Base-by-base conservation (phyloP, 2,888 invertebrate species). In the Eilema depressum region DNA sequence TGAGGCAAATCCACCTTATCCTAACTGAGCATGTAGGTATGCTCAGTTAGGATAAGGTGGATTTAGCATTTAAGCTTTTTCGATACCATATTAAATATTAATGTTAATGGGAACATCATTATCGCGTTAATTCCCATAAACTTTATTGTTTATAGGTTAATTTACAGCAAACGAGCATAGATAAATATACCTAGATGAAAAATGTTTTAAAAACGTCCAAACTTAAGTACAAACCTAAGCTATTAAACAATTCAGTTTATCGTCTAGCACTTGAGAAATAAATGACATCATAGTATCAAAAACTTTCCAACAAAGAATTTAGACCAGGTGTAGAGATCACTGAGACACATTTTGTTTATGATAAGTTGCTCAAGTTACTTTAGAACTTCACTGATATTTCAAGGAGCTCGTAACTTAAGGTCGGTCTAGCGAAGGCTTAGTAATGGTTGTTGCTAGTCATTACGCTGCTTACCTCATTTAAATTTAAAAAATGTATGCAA, bases 361-460 rank as follows among this genome's bases (percentile, higher is more conserved):
- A 41, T 25, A 41, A 41, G 41, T 65, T 30, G 20, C 47, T 53
- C 37, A 14, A 30, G 53, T 12, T 28, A 56, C 64, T 65, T 30
- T 1, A 56, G 53, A 28, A 23, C 53, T 65, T 30, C 53, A 65
- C 53, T 65, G 23, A 30, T 65, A 65, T 28, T 65, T 65, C 26
- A n/a, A 30, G 53, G 17, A 26, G 59, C 0, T 26, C 17, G 8
- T 59, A 28, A 25, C 26, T 57, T 12, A 59, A 26, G 20, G 47
- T 20, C 0, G 53, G n/a, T 47, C 7, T 47, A 47, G 37, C 20
- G 20, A 41, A 41, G 5, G 47, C 8, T 53, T 8, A n/a, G 20
- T 53, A 53, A 53, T 53, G 53, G 53, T 20, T 2, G 8, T 53
- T n/a, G n/a, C n/a, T 17, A 20, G n/a, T 1, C 53, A 53, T n/a